phyloP scores from a whole-genome alignment of 2,888 invertebrate genomes.

The Hydrotaea cyrtoneurina region DNA sequence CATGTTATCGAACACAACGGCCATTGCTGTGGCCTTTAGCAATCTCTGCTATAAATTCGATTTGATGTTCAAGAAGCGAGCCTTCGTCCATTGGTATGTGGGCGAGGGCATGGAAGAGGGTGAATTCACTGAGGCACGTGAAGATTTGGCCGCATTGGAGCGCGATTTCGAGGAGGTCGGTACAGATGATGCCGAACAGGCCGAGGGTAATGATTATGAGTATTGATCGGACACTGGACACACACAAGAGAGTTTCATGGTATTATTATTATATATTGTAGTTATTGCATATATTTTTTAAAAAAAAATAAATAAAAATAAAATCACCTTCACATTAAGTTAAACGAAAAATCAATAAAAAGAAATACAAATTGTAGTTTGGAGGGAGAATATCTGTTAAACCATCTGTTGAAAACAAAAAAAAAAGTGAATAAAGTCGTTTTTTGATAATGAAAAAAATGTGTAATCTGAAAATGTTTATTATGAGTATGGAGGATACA shows the following conservation, averaged over 20 bases:
- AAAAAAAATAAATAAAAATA: constrained; percentile 3
- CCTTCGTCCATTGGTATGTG: constrained; percentile 96
- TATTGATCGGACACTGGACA: constrained; percentile 67
- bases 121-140: constrained; percentile 80
- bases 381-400: constrained; percentile 18
- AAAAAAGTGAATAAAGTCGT: constrained; percentile 17
- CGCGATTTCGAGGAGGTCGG: constrained; percentile 80
- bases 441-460: constrained; percentile 29
- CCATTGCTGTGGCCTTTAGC: constrained; percentile 94
- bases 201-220: constrained; percentile 70
- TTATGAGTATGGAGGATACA: too few relatives aligned
- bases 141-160: constrained; percentile 78
- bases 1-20: constrained; percentile 95
- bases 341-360: background rate
- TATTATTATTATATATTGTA: constrained; percentile 22
- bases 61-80: constrained; percentile 84
- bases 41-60: constrained; percentile 96
- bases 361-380: constrained; percentile 4
- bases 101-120: constrained; percentile 81
- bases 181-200: constrained; percentile 73
- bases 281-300: constrained; percentile 16
- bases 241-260: background rate
- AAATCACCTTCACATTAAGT: constrained; percentile 9
- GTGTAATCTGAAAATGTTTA: background rate
- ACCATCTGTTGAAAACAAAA: background rate